Base-by-base conservation (phyloP, 2,888 invertebrate genomes). In the Clivina fossor region DNA sequence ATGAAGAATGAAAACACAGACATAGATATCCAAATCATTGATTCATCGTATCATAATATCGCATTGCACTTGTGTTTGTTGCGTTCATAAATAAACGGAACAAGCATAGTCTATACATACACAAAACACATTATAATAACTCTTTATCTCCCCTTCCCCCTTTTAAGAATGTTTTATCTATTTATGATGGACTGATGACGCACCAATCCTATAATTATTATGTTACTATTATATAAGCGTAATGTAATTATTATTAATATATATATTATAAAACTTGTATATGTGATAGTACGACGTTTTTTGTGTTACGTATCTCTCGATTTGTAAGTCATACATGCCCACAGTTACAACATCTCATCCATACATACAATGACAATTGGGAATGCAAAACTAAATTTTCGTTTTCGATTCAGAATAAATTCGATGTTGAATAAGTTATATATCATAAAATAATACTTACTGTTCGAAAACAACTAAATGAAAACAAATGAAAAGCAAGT, bases 281-380 rank as follows among this genome's bases (percentile, higher is more conserved):
- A 53, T 53, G 53, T 53, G 53, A 53, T 53, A 53, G 53, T 53
- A 53, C 44, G 35, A 53, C 44, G 19, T 19, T n/a, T 47, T 37
- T 53, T 53, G 43, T 53, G 53, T 53, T 53, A 53, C 53, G 53
- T 53, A 53, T 51, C 44, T 51, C 51, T 53, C 53, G 30, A 50
- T 50, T 50, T 50, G 24, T 53, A 53, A 44, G 22, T 47, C 47
- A 33, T 24, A 8, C 41, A 41, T 22, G 13, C 43, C 11, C 43
- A 44, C 26, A 7, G 18, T 11, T 16, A 26, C 28, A 44, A 18
- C 30, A 44, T 16, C 28, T 28, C 44, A 30, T 30, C 19, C n/a
- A n/a, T n/a, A n/a, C n/a, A n/a, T n/a, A n/a, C n/a, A n/a, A n/a
- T n/a, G n/a, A n/a, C n/a, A n/a, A n/a, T n/a, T n/a, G n/a, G n/a